phyloP scores from a whole-genome alignment of 1,140 invertebrate genomes.

The Bicyclus anynana region DNA sequence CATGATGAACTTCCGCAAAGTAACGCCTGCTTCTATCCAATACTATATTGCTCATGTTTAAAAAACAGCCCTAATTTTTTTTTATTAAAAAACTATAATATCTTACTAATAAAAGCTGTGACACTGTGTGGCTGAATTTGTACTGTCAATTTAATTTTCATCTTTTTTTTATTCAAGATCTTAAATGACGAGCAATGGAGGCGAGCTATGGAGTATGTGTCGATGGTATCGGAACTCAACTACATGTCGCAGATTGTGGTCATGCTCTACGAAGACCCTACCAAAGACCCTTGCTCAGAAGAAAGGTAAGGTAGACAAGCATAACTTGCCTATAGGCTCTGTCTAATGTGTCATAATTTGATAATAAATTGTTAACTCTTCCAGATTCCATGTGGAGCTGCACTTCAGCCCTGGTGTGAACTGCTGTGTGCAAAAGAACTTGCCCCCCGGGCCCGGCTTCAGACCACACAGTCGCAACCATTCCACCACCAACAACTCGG shows the following conservation, averaged over 20 bases:
- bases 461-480: conserved; percentile 93
- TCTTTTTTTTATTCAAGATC: conserved; percentile 77
- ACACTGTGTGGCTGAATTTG: no score
- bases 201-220: conserved; percentile 98
- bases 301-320: conserved; percentile 84
- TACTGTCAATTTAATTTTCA: no score
- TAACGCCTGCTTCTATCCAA: no score
- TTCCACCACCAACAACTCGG: conserved; percentile 77
- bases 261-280: conserved; percentile 99
- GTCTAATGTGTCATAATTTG: no score
- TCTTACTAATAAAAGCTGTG: no score
- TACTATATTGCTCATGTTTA: no score
- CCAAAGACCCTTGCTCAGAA: conserved; percentile 93
- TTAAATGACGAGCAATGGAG: conserved; percentile 97
- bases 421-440: conserved; percentile 95
- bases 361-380: no score
- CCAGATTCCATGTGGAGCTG: conserved; percentile 96
- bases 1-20: no score
- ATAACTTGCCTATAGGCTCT: no score
- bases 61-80: no score
- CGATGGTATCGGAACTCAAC: conserved; percentile 98
- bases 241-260: conserved; percentile 99
- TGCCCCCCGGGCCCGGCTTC: conserved; percentile 95
- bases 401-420: conserved; percentile 99
- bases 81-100: no score